Base-by-base conservation (phyloP, 2,888 invertebrate species). In the Eupithecia pulchellata region DNA sequence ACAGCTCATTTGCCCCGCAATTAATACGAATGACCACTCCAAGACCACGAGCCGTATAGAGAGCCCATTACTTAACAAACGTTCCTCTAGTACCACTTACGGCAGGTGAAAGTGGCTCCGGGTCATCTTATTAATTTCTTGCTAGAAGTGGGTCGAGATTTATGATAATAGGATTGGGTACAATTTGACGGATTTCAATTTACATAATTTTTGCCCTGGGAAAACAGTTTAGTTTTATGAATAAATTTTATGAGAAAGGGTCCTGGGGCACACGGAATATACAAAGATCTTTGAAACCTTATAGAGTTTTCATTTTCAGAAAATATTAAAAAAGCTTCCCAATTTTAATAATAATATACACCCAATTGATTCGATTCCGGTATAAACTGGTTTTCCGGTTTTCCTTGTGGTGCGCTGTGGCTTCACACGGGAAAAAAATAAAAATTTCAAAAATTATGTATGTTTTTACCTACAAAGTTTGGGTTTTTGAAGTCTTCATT, bases 61-160 rank as follows among this genome's bases (percentile, higher is more conserved):
- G 32, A 30, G 20, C 34, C 61, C 34, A 61, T 61, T 36, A 61
- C 63, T 69, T 64, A 71, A 67, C 71, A 68, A 68, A 68, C 64
- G 64, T 42, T 52, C 42, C 74, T 66, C 69, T 75, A 77, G 77
- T 74, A 72, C 67, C 69, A 72, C 75, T 76, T 65, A 75, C 73
- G 66, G 71, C 72, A 73, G 66, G 63, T 66, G 68, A 32, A 74
- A 73, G 72, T 71, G 75, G 76, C 63, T 68, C 20, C 66, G 75
- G 79, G 77, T 78, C 79, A 78, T 76, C 77, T 78, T 76, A 79
- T 75, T 76, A 78, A 76, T 80, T 79, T 79, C 76, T 78, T 74
- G 68, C 58, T 70, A 74, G 74, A 78, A 78, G 76, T 79, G 76
- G 74, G 72, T 68, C 69, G 69, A 65, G 71, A 77, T 63, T 70